Conservation (phyloP, 35 echinoderm and acorn worm species). For the Apostichopus japonicus region DNA sequence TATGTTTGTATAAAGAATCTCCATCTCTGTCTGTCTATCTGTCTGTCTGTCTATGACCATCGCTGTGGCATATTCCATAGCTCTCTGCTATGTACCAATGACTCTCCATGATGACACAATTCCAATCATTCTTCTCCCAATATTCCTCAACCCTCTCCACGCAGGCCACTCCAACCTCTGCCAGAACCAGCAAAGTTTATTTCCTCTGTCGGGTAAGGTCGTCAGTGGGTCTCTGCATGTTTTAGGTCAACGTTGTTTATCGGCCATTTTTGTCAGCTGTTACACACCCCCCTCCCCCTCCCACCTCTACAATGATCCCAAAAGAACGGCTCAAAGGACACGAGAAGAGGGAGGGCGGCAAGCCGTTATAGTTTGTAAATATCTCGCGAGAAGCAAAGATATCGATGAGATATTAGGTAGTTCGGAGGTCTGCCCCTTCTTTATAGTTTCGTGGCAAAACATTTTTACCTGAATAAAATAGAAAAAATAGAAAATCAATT, state of each 20-base stretch:
- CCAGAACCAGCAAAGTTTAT: conserved; percentile 21
- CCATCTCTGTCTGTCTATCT: neutral
- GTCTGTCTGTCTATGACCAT: neutral
- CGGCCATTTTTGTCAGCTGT: neutral
- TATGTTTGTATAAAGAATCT: too few species aligned
- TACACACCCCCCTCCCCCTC: too few species aligned
- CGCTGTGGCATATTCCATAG: neutral
- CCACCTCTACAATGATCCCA: too few species aligned
- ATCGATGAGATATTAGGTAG: too few species aligned
- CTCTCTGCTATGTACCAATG: neutral
- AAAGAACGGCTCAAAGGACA: too few species aligned
- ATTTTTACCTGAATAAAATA: too few species aligned
- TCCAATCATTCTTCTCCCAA: conserved; percentile 11
- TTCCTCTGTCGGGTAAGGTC: conserved; percentile 39
- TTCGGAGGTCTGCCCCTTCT: too few species aligned
- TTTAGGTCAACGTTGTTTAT: neutral
- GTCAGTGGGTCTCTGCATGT: neutral
- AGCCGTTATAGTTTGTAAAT: too few species aligned
- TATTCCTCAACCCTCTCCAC: conserved; percentile 16
- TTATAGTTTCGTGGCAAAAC: too few species aligned
- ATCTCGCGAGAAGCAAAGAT: too few species aligned
- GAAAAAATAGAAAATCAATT: too few species aligned
- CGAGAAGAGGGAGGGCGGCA: too few species aligned
- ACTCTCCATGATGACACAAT: neutral
- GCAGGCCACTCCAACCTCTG: conserved; percentile 13